These are phyloP conservation scores for Coluber constrictor DNA, from an alignment of 2,797 vertebrate genomes.

Conservation along the genomic window DNA sequence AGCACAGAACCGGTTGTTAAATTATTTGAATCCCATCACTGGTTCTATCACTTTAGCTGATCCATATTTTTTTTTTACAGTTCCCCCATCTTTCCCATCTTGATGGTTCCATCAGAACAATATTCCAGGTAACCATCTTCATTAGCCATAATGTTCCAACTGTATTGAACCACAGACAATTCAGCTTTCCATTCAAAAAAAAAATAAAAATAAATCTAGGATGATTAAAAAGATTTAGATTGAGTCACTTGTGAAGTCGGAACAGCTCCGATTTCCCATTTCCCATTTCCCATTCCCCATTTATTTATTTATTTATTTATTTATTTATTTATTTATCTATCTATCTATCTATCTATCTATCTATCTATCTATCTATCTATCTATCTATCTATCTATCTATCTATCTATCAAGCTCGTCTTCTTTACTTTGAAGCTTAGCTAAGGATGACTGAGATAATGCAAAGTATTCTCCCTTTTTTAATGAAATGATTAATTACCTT, in stretches of 20 bases:
- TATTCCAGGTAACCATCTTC: background rate
- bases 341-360: too few relatives aligned
- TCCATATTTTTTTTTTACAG: background rate
- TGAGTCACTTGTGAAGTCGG: background rate
- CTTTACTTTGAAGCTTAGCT: background rate
- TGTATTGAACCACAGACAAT: background rate
- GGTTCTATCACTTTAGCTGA: background rate
- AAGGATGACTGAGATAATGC: background rate
- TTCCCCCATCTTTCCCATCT: background rate
- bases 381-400: too few relatives aligned
- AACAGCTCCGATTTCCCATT: background rate
- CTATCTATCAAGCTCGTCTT: background rate
- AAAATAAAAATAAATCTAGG: too few relatives aligned
- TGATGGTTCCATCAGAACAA: background rate
- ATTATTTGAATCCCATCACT: too few relatives aligned
- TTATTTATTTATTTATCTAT: too few relatives aligned
- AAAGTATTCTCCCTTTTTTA: background rate
- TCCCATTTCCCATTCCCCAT: background rate
- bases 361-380: too few relatives aligned
- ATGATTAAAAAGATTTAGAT: background rate
- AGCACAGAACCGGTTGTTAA: too few relatives aligned
- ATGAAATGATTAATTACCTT: constrained; percentile 6
- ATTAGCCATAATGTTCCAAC: background rate
- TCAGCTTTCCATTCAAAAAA: background rate
- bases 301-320: too few relatives aligned